Base-by-base conservation (phyloP, 2,113 vertebrate species). In the Bagarius yarrelli region DNA sequence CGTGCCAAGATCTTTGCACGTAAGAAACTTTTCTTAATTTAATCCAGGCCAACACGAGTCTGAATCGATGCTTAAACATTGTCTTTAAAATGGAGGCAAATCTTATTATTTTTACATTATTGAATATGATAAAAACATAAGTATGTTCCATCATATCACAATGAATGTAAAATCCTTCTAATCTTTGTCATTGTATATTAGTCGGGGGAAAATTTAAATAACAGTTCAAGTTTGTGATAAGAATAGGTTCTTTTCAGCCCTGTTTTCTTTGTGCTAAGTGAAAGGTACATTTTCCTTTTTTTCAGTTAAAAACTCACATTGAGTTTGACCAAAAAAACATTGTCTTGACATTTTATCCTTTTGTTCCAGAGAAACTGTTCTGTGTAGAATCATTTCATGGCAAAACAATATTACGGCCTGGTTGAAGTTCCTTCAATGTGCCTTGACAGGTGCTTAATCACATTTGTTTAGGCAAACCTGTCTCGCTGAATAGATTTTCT, bases 401-500 rank as follows among this genome's bases (percentile, higher is more conserved):
- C 67, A 34, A 53, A 82, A 60, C 36, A 40, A 23, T 34, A 71
- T 57, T 73, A 23, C 5, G 9, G n/a, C 52, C 74, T 72, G 63
- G 53, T 75, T 57, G 36, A 55, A 78, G 44, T 79, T 80, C 27
- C 73, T 67, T 55, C 16, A 57, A 59, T 79, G 66, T 59, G 30
- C 57, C 55, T 69, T 80, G 72, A 78, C 78, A 50, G 60, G 57
- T 77, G 78, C 78, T 83, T 70, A 73, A 83, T 83, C 84, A 81
- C 52, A 59, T 40, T 53, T 83, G 78, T 74, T 85, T 81, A 69
- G 40, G 13, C 30, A 44, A 27, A 61, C 27, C 55, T 80, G 64
- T 80, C n/a, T 60, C 27, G 13, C 8, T 18, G 36, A 55, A 78
- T 27, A 14, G 36, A 63, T 71, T 83, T 73, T 79, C 61, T 60